phyloP scores from a whole-genome alignment of 1,140 invertebrate genomes.

The Temnothorax curvispinosus region DNA sequence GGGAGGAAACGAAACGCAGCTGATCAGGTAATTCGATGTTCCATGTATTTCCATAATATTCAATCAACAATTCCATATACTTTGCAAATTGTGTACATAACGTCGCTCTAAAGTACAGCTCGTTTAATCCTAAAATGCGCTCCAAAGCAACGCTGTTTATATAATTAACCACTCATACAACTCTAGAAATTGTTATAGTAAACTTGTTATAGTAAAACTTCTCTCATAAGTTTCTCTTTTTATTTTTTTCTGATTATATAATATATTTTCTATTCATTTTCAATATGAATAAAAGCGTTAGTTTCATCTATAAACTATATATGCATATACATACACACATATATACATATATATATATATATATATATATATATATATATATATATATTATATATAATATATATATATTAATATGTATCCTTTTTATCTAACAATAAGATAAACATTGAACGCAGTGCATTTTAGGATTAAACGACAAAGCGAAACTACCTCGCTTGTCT shows the following conservation, averaged over 20 bases:
- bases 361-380: background rate
- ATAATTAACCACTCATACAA: constrained; percentile 32
- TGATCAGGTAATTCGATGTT: constrained; percentile 79
- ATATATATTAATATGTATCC: background rate
- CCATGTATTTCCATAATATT: constrained; percentile 84
- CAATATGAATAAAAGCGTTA: constrained; percentile 23
- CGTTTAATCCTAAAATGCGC: constrained; percentile 59
- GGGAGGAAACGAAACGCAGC: constrained; percentile 82
- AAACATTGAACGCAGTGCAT: constrained; percentile 43
- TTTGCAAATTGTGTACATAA: constrained; percentile 81
- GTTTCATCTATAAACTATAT: constrained; percentile 23
- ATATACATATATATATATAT: background rate
- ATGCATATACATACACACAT: background rate
- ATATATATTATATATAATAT: background rate
- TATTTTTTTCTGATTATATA: background rate
- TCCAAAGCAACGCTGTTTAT: constrained; percentile 15
- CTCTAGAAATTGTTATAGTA: constrained; percentile 6
- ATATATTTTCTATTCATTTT: background rate
- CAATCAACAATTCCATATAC: constrained; percentile 83
- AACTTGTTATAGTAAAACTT: constrained; percentile 12
- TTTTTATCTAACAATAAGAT: constrained; percentile 7
- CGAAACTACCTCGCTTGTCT: constrained; percentile 33
- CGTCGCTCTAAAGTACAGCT: constrained; percentile 65
- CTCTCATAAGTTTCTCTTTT: background rate
- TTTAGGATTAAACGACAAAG: constrained; percentile 45